A percentile compares a stretch with the other conserved stretches of the same genome.
Conservation (phyloP, 2,888 invertebrate species). For the Phalangium opilio region DNA sequence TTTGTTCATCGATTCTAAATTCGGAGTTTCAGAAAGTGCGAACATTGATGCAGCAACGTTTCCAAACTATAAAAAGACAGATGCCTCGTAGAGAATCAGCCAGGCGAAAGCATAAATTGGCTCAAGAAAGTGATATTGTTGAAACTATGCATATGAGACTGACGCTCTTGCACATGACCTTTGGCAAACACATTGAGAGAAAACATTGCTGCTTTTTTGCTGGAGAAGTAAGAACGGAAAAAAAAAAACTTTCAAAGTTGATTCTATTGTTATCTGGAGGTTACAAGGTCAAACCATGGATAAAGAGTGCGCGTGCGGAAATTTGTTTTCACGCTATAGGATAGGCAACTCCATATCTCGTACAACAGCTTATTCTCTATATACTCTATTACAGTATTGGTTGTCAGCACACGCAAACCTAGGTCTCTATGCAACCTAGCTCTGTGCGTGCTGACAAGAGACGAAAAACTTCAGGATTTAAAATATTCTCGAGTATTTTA, state of each 20-base stretch:
- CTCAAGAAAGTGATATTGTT: constrained; percentile 81
- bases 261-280: neutral
- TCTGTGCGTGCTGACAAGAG: too few relatives aligned
- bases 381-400: too few relatives aligned
- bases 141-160: constrained; percentile 85
- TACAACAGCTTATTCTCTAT: too few relatives aligned
- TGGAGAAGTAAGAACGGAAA: constrained; percentile 75
- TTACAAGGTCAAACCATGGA: too few relatives aligned
- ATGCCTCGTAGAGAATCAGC: constrained; percentile 86
- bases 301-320: too few relatives aligned
- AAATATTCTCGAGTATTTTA: too few relatives aligned
- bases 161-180: constrained; percentile 79
- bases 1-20: constrained; percentile 63
- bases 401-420: too few relatives aligned
- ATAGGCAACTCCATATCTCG: too few relatives aligned
- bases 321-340: too few relatives aligned
- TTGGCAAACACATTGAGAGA: constrained; percentile 83
- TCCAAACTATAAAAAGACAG: constrained; percentile 72
- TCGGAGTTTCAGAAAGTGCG: constrained; percentile 71
- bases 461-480: too few relatives aligned
- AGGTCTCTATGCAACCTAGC: too few relatives aligned
- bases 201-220: constrained; percentile 89
- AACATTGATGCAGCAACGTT: constrained; percentile 64
- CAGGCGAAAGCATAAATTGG: constrained; percentile 71
- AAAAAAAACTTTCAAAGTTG: constrained; percentile 14